These are phyloP conservation scores for Sinocyclocheilus anshuiensis DNA, from an alignment of 2,113 vertebrate genomes.

Conservation along the genomic window DNA sequence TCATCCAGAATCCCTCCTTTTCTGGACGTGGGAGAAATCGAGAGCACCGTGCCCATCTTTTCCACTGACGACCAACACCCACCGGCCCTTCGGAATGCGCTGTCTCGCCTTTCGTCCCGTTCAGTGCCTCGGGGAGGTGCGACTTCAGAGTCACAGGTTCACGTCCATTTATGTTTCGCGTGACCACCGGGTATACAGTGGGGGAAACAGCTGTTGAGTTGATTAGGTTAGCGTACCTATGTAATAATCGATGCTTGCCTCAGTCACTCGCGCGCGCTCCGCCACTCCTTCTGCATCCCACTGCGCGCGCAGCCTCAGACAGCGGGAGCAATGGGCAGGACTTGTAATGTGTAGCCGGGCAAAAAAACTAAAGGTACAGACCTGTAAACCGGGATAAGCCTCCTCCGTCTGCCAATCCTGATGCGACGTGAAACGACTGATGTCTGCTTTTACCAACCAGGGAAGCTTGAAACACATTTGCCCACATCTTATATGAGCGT, in stretches of 20 bases:
- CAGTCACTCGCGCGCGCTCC: slow-evolving; percentile 48
- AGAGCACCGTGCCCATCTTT: slow-evolving; percentile 90
- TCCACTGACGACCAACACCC: slow-evolving; percentile 57
- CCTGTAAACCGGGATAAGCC: slow-evolving; percentile 54
- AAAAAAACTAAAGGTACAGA: slow-evolving; percentile 58
- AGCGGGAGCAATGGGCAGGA: slow-evolving; percentile 61
- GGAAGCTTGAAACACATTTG: slow-evolving; percentile 3
- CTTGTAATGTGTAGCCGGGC: slow-evolving; percentile 59
- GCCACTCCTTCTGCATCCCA: slow-evolving; percentile 60
- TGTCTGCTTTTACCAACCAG: slow-evolving; percentile 49
- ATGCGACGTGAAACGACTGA: slow-evolving; percentile 44
- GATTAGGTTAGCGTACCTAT: slow-evolving; percentile 33
- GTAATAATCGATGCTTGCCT: slow-evolving; percentile 40
- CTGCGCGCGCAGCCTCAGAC: slow-evolving; percentile 53
- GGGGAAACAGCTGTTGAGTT: slow-evolving; percentile 43
- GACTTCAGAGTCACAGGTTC: slow-evolving; percentile 46
- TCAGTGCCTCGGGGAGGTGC: slow-evolving; percentile 49
- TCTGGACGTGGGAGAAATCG: slow-evolving; percentile 80
- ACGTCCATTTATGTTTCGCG: slow-evolving; percentile 57
- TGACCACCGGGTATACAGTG: slow-evolving; percentile 48
- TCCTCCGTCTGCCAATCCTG: slow-evolving; percentile 51
- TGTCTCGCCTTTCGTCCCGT: slow-evolving; percentile 47
- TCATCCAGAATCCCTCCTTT: slow-evolving; percentile 74
- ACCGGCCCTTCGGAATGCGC: slow-evolving; percentile 55
- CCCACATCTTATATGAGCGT: background rate